Evolutionary conservation across 2,113 vertebrate species (phyloP).

Genomic region (Clupea harengus): DNA sequence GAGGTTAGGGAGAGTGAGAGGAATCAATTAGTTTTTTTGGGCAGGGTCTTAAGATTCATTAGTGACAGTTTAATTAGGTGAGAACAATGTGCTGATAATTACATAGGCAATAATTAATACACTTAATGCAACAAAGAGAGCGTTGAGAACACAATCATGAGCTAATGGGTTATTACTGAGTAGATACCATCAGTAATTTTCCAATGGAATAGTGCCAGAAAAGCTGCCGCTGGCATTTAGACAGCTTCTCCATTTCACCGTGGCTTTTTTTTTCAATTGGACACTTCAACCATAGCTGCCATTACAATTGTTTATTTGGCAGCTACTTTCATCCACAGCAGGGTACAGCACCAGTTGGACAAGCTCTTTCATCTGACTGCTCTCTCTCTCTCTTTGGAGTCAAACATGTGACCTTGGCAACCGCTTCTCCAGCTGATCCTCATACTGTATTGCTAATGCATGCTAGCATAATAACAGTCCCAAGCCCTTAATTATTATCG

Average conservation of each 20-base stretch:
- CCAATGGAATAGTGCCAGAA: slow-evolving; percentile 44
- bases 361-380: neutral
- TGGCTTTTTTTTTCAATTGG: neutral
- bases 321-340: neutral
- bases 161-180: slow-evolving; percentile 61
- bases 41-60: slow-evolving; percentile 66
- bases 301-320: slow-evolving; percentile 3
- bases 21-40: slow-evolving; percentile 63
- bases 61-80: slow-evolving; percentile 65
- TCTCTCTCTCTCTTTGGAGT: neutral
- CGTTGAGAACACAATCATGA: slow-evolving; percentile 55
- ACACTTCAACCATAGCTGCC: neutral
- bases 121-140: slow-evolving; percentile 59
- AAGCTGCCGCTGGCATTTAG: neutral
- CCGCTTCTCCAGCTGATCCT: neutral
- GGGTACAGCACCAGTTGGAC: neutral
- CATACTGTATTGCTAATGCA: neutral
- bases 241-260: slow-evolving; percentile 3
- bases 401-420: neutral
- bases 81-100: slow-evolving; percentile 69
- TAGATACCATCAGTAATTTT: slow-evolving; percentile 61
- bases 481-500: neutral
- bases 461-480: neutral
- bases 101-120: slow-evolving; percentile 67
- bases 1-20: slow-evolving; percentile 56